Conservation (phyloP, 2,797 vertebrate genomes). For the Xiphorhynchus erythropygius region DNA sequence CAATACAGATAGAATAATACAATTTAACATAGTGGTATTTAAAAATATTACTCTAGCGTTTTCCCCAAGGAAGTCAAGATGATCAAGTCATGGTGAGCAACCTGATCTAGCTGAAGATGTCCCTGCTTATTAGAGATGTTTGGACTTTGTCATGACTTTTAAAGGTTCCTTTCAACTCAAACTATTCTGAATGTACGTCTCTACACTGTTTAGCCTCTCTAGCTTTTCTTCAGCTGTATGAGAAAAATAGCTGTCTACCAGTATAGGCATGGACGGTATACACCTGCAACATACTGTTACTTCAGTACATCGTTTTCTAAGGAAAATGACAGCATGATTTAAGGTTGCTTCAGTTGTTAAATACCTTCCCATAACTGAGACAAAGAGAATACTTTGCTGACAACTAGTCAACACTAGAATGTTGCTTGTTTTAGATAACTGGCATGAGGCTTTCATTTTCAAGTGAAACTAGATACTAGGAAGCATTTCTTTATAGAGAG, state of each 20-base stretch:
- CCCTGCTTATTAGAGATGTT: background rate
- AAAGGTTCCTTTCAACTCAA: background rate
- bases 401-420: background rate
- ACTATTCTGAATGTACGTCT: background rate
- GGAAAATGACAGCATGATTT: background rate
- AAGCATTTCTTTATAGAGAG: background rate
- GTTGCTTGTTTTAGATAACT: background rate
- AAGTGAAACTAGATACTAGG: background rate
- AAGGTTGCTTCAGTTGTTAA: background rate
- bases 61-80: background rate
- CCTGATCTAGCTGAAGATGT: background rate
- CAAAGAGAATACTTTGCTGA: background rate
- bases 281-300: background rate
- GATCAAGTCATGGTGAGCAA: background rate
- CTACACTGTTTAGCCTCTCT: background rate
- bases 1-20: background rate
- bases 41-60: background rate
- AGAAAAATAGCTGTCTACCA: background rate
- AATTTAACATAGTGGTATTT: background rate
- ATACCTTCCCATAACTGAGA: background rate
- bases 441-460: background rate
- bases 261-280: background rate
- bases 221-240: background rate
- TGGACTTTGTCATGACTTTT: background rate
- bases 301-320: background rate